These are phyloP conservation scores for Melipona beecheii DNA, from an alignment of 2,888 invertebrate species.

Conservation along the genomic window DNA sequence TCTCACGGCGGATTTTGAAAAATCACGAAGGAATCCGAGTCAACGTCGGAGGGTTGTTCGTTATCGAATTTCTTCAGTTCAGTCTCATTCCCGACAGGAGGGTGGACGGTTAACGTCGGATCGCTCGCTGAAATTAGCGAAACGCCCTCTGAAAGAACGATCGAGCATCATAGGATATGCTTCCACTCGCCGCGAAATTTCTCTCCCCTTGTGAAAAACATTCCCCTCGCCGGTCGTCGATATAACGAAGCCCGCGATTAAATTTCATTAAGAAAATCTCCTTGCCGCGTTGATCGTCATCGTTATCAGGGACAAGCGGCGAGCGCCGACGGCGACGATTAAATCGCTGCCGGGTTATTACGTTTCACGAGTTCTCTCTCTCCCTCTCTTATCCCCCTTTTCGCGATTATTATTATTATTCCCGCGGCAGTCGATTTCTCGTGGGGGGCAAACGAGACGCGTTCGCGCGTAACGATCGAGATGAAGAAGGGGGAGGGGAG, in stretches of 20 bases:
- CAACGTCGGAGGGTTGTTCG: conserved; percentile 13
- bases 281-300: conserved; percentile 48
- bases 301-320: conserved; percentile 60
- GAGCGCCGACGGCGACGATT: conserved; percentile 47
- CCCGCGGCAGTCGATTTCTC: conserved; percentile 34
- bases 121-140: conserved; percentile 21
- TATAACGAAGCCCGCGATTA: conserved; percentile 62
- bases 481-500: too few relatives aligned
- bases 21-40: neutral
- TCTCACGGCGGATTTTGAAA: neutral
- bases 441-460: neutral
- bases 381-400: neutral
- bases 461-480: conserved; percentile 5
- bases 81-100: neutral
- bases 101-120: conserved; percentile 27
- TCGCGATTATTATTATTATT: conserved; percentile 30
- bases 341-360: conserved; percentile 59
- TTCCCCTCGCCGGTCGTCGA: conserved; percentile 25
- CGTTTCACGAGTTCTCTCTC: conserved; percentile 37
- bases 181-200: conserved; percentile 26
- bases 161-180: neutral
- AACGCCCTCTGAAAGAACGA: neutral
- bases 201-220: neutral
- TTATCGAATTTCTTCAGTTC: conserved; percentile 34
- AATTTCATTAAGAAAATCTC: conserved; percentile 68